Evolutionary conservation across 2,888 invertebrate genomes (phyloP), one percentile per base, ranked within the genome.

Genomic region (Lasius fuliginosus): DNA sequence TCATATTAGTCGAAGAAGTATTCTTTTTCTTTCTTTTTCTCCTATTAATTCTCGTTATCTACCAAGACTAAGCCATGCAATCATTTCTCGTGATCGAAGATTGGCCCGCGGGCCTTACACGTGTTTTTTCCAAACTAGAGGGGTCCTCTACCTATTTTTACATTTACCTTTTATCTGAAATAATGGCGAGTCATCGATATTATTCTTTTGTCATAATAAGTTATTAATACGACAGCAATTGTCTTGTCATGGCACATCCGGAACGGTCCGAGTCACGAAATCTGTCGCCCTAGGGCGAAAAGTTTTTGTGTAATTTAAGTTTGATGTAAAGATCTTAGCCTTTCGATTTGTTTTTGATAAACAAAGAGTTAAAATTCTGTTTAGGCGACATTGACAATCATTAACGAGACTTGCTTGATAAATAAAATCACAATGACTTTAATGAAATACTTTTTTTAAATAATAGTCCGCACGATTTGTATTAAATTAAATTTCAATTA

Each of bases 171-270:
- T 69, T 81, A 46, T 49, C 27, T 8, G 36, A 18, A 81, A 33
- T 81, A 46, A 46, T 49, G 60, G 36, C 71, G 36, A 69, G 46
- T 79, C 69, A 60, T 23, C 36, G 33, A 15, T 60, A 79, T 79
- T 71, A 69, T 81, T 71, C 30, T 60, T 46, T 60, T 62, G 49
- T 81, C 60, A 81, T 81, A 53, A 53, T 71, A 81, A 71, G 46
- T 81, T 69, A 81, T 71, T 71, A 71, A 60, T 69, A 69, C 33
- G 27, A 60, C 36, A 53, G 69, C 69, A 60, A 60, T 49, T 62
- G 71, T 62, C 11, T 71, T 81, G 27, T 46, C 4, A 18, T 18
- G 42, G 9, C 42, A 60, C 60, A 69, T 60, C 71, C 69, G 71
- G 69, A 60, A 79, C 42, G 30, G 12, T 2, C 27, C 27, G 27